Evolutionary conservation across 2,888 invertebrate genomes (phyloP).

Genomic region (Blera fallax): DNA sequence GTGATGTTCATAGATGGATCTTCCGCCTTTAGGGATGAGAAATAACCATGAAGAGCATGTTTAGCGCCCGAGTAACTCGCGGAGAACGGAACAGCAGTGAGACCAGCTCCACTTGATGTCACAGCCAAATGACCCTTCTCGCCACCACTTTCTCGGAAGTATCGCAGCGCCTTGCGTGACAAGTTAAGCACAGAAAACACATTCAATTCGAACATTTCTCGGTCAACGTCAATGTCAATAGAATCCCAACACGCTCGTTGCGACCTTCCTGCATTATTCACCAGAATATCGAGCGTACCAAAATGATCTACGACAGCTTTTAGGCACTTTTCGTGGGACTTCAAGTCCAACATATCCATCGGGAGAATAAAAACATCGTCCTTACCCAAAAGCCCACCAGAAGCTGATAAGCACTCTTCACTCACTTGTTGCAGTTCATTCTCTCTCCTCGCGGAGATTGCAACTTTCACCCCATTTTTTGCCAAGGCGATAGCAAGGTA

Average conservation of each 20-base stretch:
- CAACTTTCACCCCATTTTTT: slow-evolving; percentile 85
- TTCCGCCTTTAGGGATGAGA: slow-evolving; percentile 85
- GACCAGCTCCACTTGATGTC: slow-evolving; percentile 89
- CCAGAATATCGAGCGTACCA: slow-evolving; percentile 88
- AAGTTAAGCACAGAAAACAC: slow-evolving; percentile 88
- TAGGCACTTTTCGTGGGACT: slow-evolving; percentile 85
- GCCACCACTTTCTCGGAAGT: slow-evolving; percentile 82
- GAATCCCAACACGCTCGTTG: slow-evolving; percentile 89
- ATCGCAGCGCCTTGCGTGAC: slow-evolving; percentile 86
- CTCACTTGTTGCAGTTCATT: slow-evolving; percentile 86
- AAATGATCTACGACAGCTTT: slow-evolving; percentile 86
- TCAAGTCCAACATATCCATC: slow-evolving; percentile 86
- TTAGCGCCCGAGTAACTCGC: slow-evolving; percentile 89
- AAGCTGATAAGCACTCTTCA: slow-evolving; percentile 83
- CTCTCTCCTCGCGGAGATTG: slow-evolving; percentile 86
- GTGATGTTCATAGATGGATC: slow-evolving; percentile 85
- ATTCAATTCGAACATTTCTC: slow-evolving; percentile 89
- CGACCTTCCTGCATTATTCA: slow-evolving; percentile 92
- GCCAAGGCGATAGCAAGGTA: slow-evolving; percentile 87
- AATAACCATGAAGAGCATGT: slow-evolving; percentile 90
- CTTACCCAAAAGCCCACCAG: slow-evolving; percentile 81
- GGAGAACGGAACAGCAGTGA: slow-evolving; percentile 86
- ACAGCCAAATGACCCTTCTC: slow-evolving; percentile 87
- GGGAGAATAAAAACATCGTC: slow-evolving; percentile 87
- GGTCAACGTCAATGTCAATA: slow-evolving; percentile 87